Conservation (phyloP, 2,797 vertebrate genomes). For the Cephalopachus bancanus region DNA sequence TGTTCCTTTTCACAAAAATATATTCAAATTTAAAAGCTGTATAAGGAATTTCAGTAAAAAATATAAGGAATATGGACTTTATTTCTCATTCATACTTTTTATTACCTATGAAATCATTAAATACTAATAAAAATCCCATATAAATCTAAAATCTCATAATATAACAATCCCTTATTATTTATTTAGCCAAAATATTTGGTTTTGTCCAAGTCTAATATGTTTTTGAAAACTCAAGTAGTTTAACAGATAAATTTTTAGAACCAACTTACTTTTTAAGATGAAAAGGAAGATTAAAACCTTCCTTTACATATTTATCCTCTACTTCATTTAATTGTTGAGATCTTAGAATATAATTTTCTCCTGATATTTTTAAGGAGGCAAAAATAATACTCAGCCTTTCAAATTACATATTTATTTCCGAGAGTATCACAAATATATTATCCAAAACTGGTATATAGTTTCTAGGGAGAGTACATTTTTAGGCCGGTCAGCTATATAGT, state of each 20-base stretch:
- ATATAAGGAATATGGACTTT: constrained; percentile 13
- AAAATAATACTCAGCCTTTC: constrained; percentile 20
- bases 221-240: background rate
- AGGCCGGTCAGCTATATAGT: background rate
- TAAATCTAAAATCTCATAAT: background rate
- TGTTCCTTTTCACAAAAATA: background rate
- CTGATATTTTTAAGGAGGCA: constrained; percentile 18
- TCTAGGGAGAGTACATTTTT: background rate
- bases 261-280: background rate
- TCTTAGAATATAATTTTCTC: constrained; percentile 32
- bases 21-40: constrained; percentile 25
- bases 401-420: background rate
- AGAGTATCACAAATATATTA: background rate
- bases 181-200: background rate
- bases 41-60: constrained; percentile 3
- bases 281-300: constrained; percentile 26
- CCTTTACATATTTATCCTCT: constrained; percentile 1
- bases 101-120: constrained; percentile 27
- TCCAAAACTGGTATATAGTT: background rate
- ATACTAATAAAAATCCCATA: background rate
- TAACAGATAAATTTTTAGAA: background rate
- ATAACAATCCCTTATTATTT: background rate
- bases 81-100: constrained; percentile 24
- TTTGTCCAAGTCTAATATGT: background rate
- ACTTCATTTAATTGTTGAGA: constrained; percentile 6